A percentile compares a stretch with the other conserved stretches of the same genome.
Evolutionary conservation across 2,888 invertebrate genomes (phyloP).

Genomic region (Drosophila emarginata): DNA sequence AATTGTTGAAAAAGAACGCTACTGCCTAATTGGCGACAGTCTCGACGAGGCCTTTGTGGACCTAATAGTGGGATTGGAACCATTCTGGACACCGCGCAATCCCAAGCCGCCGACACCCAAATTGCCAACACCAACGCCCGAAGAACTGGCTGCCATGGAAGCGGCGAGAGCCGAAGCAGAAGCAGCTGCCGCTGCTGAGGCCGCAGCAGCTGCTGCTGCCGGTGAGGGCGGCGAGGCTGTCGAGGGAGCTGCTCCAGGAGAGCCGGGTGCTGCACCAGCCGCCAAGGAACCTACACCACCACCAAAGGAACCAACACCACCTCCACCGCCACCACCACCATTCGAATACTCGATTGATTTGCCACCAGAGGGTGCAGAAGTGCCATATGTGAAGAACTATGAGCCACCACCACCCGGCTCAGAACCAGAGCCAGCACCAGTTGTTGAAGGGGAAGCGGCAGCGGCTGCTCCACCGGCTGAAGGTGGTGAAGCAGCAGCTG

Average conservation of each 20-base stretch:
- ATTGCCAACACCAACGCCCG: conserved; percentile 80
- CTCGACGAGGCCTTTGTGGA: conserved; percentile 97
- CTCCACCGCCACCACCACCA: conserved; percentile 82
- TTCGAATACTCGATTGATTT: conserved; percentile 82
- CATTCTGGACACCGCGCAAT: conserved; percentile 82
- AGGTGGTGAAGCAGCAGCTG: conserved; percentile 75
- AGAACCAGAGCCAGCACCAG: conserved; percentile 77
- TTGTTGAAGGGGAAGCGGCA: conserved; percentile 69
- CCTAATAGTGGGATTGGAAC: conserved; percentile 86
- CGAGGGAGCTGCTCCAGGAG: conserved; percentile 56
- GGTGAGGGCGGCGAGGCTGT: conserved; percentile 67
- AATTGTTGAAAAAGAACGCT: conserved; percentile 94
- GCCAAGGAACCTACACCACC: conserved; percentile 73
- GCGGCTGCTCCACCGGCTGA: conserved; percentile 74
- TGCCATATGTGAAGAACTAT: conserved; percentile 82
- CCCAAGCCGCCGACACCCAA: conserved; percentile 83
- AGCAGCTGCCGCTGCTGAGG: conserved; percentile 73
- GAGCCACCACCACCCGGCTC: conserved; percentile 81
- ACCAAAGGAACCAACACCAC: conserved; percentile 81
- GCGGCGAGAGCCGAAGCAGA: conserved; percentile 78
- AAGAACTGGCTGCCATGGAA: conserved; percentile 80
- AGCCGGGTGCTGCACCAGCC: conserved; percentile 73
- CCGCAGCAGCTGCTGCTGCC: conserved; percentile 62
- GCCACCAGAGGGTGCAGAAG: conserved; percentile 83
- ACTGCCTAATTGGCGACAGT: conserved; percentile 96